These are phyloP conservation scores for Lathamus discolor DNA, from an alignment of 2,113 vertebrate genomes.

Conservation along the genomic window DNA sequence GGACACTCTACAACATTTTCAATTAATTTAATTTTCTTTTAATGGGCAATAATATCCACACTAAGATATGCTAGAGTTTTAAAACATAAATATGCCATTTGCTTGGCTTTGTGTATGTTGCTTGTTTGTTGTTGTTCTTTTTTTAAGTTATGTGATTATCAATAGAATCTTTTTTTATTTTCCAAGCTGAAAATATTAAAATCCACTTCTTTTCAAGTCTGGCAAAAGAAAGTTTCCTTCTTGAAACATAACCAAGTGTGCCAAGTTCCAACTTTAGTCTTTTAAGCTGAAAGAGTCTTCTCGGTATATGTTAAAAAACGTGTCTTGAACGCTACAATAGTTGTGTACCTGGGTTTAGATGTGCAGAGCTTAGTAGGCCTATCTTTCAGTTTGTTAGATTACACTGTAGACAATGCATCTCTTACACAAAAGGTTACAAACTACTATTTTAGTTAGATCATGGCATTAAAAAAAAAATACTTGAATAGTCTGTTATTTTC, in stretches of 20 bases:
- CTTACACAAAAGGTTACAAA: background rate
- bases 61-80: background rate
- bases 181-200: background rate
- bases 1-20: background rate
- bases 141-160: background rate
- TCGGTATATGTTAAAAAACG: background rate
- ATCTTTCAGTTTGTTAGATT: background rate
- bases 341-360: background rate
- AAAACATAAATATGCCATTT: background rate
- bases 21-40: conserved; percentile 33
- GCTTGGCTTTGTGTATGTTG: background rate
- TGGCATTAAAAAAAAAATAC: background rate
- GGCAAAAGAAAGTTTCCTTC: conserved; percentile 6
- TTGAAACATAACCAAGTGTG: background rate
- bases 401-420: background rate
- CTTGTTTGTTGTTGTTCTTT: background rate
- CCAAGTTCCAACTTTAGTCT: background rate
- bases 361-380: background rate
- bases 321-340: background rate
- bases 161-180: background rate
- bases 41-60: conserved; percentile 22
- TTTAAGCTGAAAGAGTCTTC: background rate
- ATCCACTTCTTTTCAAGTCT: background rate
- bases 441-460: background rate
- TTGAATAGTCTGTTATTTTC: background rate